Conservation (phyloP, 2,797 vertebrate species). For the Cossypha niveicapilla region DNA sequence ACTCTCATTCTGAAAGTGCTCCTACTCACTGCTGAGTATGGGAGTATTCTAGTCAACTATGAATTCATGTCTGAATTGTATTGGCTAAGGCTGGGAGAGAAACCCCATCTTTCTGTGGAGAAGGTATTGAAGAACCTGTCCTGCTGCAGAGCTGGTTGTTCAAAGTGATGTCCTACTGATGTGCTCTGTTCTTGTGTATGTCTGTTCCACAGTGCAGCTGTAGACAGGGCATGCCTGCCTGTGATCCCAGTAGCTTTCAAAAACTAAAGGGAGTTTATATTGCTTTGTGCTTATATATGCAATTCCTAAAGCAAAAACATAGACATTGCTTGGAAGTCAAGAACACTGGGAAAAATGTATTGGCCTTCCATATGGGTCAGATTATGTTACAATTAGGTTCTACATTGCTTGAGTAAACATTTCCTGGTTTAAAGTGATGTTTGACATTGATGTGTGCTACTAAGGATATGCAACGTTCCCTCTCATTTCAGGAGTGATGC, state of each 20-base stretch:
- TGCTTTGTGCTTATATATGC: background rate
- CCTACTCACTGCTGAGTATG: background rate
- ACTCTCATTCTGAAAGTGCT: background rate
- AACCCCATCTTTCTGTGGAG: background rate
- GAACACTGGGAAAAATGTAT: background rate
- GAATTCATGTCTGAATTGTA: background rate
- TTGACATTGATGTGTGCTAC: background rate
- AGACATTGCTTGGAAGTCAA: background rate
- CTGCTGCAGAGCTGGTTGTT: background rate
- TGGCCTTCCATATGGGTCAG: background rate
- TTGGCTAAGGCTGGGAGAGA: background rate
- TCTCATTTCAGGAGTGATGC: background rate
- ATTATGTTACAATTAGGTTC: background rate
- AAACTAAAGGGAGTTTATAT: background rate
- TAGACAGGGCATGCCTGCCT: background rate
- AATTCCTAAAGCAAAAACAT: background rate
- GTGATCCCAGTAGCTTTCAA: background rate
- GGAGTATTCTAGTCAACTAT: background rate
- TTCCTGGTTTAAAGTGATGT: background rate
- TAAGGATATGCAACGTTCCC: background rate
- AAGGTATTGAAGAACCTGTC: background rate
- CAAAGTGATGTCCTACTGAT: accelerated
- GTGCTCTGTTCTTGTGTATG: background rate
- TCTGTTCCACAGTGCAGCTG: background rate
- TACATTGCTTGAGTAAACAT: background rate